Base-by-base conservation (phyloP, 2,113 vertebrate species). In the Rhea pennata region DNA sequence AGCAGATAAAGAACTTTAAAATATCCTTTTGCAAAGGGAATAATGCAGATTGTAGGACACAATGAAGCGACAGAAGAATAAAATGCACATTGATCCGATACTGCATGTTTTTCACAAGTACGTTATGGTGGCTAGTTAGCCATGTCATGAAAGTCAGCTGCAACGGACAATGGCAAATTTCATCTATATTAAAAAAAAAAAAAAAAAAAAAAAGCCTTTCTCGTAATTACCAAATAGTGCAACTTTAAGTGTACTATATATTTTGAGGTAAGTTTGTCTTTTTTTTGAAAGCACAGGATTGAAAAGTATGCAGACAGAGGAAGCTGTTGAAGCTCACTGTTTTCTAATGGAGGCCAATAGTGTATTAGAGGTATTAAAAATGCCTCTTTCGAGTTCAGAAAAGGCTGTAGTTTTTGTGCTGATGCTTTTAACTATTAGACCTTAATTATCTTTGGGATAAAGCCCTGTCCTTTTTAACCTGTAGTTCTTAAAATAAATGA, bases 1-100 rank as follows among this genome's bases (percentile, higher is more conserved):
- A 96, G 87, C 87, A 87, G 70, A 86, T 72, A 75, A 82, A 92
- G 48, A 4, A 7, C 79, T 91, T 83, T 2, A 74, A 95, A 93
- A 96, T 91, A 59, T 5, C 12, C 20, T 0, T 71, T 83, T 91
- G 82, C 54, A 10, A n/a, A 71, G 65, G 21, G 67, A 71, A 40
- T 62, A 40, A 71, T 69, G 12, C 78, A 78, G 69, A 56, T 58
- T 72, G 16, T 51, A 0, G 79, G 82, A 11, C 10, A 24, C 14
- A 40, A 36, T 48, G 87, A 80, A 91, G 91, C 78, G 74, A 76
- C 17, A 70, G 70, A 90, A 82, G 72, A 90, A 61, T 85, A 64
- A 94, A 88, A 67, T 1, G 3, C 64, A 76, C 62, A 15, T 40
- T 23, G 84, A 72, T 77, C 56, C 0, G 0, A 48, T 39, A 20